Evolutionary conservation across 2,113 vertebrate species (phyloP).

Genomic region (Vulpes ferrilata): DNA sequence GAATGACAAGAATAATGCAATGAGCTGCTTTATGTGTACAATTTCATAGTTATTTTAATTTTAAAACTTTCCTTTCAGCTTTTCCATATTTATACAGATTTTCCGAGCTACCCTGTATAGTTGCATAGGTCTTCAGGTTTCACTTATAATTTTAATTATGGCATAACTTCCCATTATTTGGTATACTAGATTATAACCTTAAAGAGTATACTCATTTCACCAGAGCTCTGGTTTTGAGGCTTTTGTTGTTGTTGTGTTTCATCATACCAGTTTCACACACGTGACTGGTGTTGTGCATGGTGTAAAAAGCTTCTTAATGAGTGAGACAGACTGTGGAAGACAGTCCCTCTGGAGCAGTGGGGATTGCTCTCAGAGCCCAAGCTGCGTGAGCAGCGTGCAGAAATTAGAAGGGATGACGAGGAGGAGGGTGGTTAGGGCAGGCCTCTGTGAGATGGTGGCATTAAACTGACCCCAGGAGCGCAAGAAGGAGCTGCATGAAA

Average conservation of each 20-base stretch:
- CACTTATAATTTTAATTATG: not conserved
- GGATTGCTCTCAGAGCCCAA: not conserved
- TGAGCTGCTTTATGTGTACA: not conserved
- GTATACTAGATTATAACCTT: not conserved
- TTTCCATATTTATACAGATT: not conserved
- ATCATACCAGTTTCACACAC: not conserved
- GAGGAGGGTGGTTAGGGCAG: not conserved
- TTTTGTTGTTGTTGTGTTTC: not conserved
- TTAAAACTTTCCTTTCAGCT: not conserved
- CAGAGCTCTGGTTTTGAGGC: not conserved
- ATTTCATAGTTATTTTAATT: slow-evolving; percentile 6
- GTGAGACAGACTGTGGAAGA: not conserved
- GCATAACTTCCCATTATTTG: not conserved
- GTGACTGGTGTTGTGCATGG: rapidly evolving
- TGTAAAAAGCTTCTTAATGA: not conserved
- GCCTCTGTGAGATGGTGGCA: not conserved
- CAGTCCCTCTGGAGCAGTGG: not conserved
- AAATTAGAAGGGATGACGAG: not conserved
- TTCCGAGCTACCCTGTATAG: not conserved
- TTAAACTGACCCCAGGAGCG: rapidly evolving
- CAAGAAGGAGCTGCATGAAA: not conserved
- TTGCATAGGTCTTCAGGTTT: not conserved
- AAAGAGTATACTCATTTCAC: not conserved
- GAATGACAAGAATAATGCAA: not conserved
- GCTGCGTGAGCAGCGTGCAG: too few species aligned